Percentiles rank a stretch among this genome's conserved stretches.
phyloP scores from a whole-genome alignment of 2,888 invertebrate genomes.

The Fissipunctia ypsillon region DNA sequence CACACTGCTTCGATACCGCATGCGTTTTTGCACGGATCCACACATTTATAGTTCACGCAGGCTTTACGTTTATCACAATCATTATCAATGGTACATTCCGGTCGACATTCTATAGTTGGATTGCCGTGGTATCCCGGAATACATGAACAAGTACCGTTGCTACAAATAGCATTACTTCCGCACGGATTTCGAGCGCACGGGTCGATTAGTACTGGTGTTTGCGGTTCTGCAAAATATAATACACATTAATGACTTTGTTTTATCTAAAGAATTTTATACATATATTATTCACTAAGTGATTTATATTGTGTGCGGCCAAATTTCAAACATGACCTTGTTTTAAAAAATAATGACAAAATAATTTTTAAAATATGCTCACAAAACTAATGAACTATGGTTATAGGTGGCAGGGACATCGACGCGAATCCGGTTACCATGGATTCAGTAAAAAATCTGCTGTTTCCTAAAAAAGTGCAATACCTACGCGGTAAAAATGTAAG shows the following conservation, averaged over 20 bases:
- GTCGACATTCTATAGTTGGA: constrained; percentile 93
- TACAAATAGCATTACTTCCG: constrained; percentile 91
- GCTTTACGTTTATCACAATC: constrained; percentile 93
- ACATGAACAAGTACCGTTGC: constrained; percentile 91
- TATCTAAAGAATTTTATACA: not conserved
- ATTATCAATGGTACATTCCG: constrained; percentile 94
- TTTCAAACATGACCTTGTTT: not conserved
- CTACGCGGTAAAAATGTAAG: too few species aligned
- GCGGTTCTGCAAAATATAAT: constrained; percentile 74
- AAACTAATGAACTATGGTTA: not conserved
- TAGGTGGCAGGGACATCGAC: too few species aligned
- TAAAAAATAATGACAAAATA: not conserved
- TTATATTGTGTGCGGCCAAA: not conserved
- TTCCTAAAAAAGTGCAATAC: too few species aligned
- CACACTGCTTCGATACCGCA: constrained; percentile 94
- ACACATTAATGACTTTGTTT: not conserved
- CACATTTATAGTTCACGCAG: constrained; percentile 93
- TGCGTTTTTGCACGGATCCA: constrained; percentile 93
- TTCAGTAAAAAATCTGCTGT: too few species aligned
- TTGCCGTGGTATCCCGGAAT: constrained; percentile 92
- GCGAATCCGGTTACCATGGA: too few species aligned
- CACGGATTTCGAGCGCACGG: constrained; percentile 92
- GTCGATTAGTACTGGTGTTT: constrained; percentile 80
- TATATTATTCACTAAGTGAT: not conserved
- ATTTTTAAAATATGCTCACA: not conserved